A percentile compares a stretch with the other conserved stretches of the same genome.
These are phyloP conservation scores for Genyomyrus donnyi DNA, from an alignment of 2,113 vertebrate species.

Conservation along the genomic window DNA sequence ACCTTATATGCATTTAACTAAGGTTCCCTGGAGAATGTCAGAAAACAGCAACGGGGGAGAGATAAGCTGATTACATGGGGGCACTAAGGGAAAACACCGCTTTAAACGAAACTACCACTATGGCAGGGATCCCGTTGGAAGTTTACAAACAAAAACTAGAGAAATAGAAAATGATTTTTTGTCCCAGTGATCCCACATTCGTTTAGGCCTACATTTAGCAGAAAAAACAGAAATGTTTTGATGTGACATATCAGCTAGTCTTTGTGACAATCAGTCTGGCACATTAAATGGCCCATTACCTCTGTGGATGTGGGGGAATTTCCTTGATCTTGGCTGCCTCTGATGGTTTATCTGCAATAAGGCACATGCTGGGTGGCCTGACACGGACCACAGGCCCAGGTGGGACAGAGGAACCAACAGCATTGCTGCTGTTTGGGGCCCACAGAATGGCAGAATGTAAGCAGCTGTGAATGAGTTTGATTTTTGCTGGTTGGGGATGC, in stretches of 20 bases:
- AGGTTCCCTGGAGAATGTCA: neutral
- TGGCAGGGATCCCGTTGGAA: neutral
- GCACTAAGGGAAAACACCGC: neutral
- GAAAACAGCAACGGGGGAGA: neutral
- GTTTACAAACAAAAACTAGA: neutral
- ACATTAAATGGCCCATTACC: conserved; percentile 29
- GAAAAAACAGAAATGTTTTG: neutral
- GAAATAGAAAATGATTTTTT: neutral
- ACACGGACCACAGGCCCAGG: neutral
- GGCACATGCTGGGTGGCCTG: conserved; percentile 3
- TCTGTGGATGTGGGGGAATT: neutral
- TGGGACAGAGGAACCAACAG: neutral
- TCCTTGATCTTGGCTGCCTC: neutral
- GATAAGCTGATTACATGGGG: neutral
- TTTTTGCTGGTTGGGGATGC: neutral
- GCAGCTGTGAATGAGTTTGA: neutral
- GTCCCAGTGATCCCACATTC: neutral
- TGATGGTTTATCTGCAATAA: neutral
- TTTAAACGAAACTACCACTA: neutral
- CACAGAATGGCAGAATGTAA: neutral
- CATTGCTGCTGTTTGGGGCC: neutral
- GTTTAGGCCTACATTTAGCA: neutral
- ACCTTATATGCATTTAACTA: neutral
- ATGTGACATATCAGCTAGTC: conserved; percentile 24
- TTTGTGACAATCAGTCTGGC: conserved; percentile 28